Base-by-base conservation (phyloP, 2,797 vertebrate species). In the Silurus lanzhouensis region DNA sequence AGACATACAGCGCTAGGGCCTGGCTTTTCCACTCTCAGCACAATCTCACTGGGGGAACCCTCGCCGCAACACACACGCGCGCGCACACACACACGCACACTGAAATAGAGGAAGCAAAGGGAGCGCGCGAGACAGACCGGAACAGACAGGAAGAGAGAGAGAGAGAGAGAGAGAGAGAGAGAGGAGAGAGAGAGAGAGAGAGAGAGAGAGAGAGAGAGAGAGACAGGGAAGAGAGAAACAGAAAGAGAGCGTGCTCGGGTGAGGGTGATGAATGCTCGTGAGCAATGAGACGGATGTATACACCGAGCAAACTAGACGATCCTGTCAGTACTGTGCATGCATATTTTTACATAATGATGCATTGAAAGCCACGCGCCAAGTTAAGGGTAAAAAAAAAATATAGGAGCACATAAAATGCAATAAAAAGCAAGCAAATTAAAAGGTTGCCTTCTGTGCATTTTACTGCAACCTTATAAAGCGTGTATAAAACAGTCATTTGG, bases 1-100 rank as follows among this genome's bases (percentile, higher is more conserved):
- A 95, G 95, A 95, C 93, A 92, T 86, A 89, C 88, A 90, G 88
- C 71, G 87, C 86, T 87, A 72, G 84, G 85, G 88, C 84, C 80
- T 82, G 71, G 88, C 89, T 86, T 89, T 88, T 86, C 85, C 87
- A 88, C 82, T 87, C 87, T 88, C 89, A 89, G 90, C 89, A 90
- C 89, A 91, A 88, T 87, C 84, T 88, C 89, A 87, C 85, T 68
- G 84, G 84, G 89, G 89, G 88, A 89, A 87, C 88, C 89, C 87
- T 89, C 87, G 57, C 82, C 48, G 63, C 82, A 83, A 87, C 76
- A 83, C 87, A 87, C 77, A 87, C 85, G 83, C 67, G 79, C 76
- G 83, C 67, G 74, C 85, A 67, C 74, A 78, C 81, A 78, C 78
- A 85, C 67, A 38, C 67, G 27, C 48, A 31, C 19, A 58, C 7